phyloP scores from a whole-genome alignment of 2,797 vertebrate genomes.

The Hydrophis major region DNA sequence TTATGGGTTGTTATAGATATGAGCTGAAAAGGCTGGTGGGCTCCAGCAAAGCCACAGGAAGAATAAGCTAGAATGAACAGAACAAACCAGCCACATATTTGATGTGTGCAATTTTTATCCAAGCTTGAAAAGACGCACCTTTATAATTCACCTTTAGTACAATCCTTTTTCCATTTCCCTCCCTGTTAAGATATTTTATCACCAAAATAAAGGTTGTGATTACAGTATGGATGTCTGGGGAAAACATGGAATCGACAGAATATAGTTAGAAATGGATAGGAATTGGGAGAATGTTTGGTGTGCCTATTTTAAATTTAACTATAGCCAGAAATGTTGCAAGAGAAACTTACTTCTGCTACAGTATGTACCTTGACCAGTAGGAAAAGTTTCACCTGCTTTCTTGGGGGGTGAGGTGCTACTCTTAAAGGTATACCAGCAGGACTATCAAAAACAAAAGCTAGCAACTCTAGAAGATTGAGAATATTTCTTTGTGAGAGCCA shows the following conservation, averaged over 20 bases:
- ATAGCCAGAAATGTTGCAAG: neutral
- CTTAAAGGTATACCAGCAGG: neutral
- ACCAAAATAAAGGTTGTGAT: neutral
- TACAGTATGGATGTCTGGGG: neutral
- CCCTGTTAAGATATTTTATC: neutral
- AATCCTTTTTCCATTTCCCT: too few species aligned
- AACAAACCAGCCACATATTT: neutral
- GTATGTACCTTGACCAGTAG: neutral
- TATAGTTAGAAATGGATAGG: neutral
- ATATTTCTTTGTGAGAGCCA: neutral
- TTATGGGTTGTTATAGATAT: neutral
- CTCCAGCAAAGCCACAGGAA: neutral
- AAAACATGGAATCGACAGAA: neutral
- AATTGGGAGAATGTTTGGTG: neutral
- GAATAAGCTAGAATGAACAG: neutral
- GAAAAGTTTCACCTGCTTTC: neutral
- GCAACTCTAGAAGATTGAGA: neutral
- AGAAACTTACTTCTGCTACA: neutral
- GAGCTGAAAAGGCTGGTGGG: neutral
- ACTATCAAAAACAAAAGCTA: neutral
- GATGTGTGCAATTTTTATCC: neutral
- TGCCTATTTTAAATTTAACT: neutral
- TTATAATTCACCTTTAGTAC: neutral
- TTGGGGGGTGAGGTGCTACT: neutral
- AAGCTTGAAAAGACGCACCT: neutral